Evolutionary conservation across 2,888 invertebrate genomes (phyloP), one percentile per base, ranked within the genome.

Genomic region (Tuta absoluta): DNA sequence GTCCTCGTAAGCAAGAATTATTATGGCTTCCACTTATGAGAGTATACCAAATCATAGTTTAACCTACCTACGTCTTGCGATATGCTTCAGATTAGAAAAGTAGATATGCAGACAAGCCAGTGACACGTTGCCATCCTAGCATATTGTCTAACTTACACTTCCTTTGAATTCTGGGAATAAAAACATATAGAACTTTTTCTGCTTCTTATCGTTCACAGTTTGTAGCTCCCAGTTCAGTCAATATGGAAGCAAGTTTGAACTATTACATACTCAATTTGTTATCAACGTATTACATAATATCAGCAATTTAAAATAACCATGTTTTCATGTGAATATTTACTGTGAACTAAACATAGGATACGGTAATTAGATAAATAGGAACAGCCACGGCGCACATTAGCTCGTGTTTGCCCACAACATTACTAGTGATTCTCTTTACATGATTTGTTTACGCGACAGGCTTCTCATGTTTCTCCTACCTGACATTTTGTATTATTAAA

Each of bases 341-440:
- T 71, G 68, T 67, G 63, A 51, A 69, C 70, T 49, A 62, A 53
- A 60, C 48, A 57, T 24, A 19, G 62, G 56, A n/a, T 66, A 67
- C 61, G 58, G 62, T 62, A 60, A 66, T 63, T 65, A 65, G 63
- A 67, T 67, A 66, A 66, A 66, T 64, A 62, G 56, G 62, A 38
- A 38, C 8, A 66, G 67, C 66, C 63, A 67, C 70, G 63, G 64
- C 65, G 72, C 67, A 69, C 64, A 62, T 62, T 70, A 67, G 60
- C 49, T 65, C 66, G 62, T 71, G 63, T 71, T 69, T 69, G 67
- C 68, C 61, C 48, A 63, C 64, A 66, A 69, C 67, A 69, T 71
- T 68, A 68, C 65, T 71, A 63, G 65, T 68, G 69, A 72, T 71
- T 72, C 70, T 72, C 71, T 71, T 68, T 69, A 61, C 67, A 64